Evolutionary conservation across 2,113 vertebrate species (phyloP), one percentile per base, ranked within the genome.

Genomic region (Zingel zingel): DNA sequence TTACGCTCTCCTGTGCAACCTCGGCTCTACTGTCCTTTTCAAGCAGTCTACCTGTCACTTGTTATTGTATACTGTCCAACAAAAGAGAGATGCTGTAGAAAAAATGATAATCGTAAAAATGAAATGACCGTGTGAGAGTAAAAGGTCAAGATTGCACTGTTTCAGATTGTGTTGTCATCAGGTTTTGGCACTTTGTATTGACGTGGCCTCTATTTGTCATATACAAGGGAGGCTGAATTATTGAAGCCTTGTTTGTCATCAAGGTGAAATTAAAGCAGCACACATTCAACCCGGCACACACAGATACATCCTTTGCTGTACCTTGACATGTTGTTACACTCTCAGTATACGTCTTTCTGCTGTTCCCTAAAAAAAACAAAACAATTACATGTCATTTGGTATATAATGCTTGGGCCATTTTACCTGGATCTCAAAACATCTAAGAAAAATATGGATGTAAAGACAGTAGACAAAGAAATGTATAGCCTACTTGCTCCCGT

Each of bases 201-300:
- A 85, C 15, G 67, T 47, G 57, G 74, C 77, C 82, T 84, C 72
- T 43, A 18, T 85, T 83, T 85, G 86, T 88, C 79, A 75, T 64
- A 70, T 80, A 76, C n/a, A 23, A 74, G n/a, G 45, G 67, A 61
- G 62, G 77, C 30, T 83, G 84, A 88, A 84, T 75, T 87, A 87
- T 86, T 84, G 78, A 81, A 79, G 57, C 33, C 68, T 50, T 81
- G 84, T 80, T 88, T 87, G 85, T 87, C 85, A 86, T 79, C 83
- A 74, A 48, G 73, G 50, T 65, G 81, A 77, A 86, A 81, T 81
- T 81, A 85, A 86, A 88, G 84, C 66, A 45, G 47, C 65, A 50
- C 27, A 59, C 67, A 68, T 45, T 59, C 63, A 77, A 53, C 58
- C 39, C 9, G 3, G 18, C n/a, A 1, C 5, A 59, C 64, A 71